A percentile compares a stretch with the other conserved stretches of the same genome.
Conservation (phyloP, 2,888 invertebrate genomes). For the Lordiphosa andalusiaca region DNA sequence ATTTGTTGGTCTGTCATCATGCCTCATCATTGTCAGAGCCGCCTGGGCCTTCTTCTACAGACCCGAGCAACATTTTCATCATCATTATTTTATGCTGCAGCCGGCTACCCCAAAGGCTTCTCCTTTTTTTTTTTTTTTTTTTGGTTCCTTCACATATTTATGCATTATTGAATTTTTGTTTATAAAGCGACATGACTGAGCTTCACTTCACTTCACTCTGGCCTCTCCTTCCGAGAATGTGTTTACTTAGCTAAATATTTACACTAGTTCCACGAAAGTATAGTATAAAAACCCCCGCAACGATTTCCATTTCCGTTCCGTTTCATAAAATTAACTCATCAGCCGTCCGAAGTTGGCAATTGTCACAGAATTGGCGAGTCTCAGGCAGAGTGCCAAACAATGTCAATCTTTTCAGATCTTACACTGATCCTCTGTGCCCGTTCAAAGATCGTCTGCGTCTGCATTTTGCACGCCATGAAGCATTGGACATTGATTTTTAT, state of each 20-base stretch:
- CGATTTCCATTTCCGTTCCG: slow-evolving; percentile 19
- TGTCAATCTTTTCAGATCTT: slow-evolving; percentile 46
- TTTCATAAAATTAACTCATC: slow-evolving; percentile 33
- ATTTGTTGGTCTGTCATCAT: slow-evolving; percentile 76
- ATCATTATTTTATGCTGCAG: slow-evolving; percentile 74
- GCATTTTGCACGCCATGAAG: slow-evolving; percentile 32
- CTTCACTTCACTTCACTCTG: slow-evolving; percentile 17
- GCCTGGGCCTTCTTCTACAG: slow-evolving; percentile 31
- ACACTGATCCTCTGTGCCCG: slow-evolving; percentile 34
- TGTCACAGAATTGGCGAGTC: slow-evolving; percentile 48
- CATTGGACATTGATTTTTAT: slow-evolving; percentile 71
- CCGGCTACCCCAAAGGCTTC: slow-evolving; percentile 39
- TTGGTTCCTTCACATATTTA: slow-evolving; percentile 36
- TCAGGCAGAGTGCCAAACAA: slow-evolving; percentile 53
- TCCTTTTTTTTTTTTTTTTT: slow-evolving; percentile 5
- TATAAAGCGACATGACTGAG: slow-evolving; percentile 59
- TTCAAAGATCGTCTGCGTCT: slow-evolving; percentile 7
- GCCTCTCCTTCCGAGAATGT: slow-evolving; percentile 56
- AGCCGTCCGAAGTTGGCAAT: slow-evolving; percentile 45
- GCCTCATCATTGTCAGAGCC: slow-evolving; percentile 74
- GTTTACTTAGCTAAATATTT: slow-evolving; percentile 40
- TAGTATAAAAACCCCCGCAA: slow-evolving; percentile 48
- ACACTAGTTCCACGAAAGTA: slow-evolving; percentile 44
- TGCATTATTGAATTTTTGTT: slow-evolving; percentile 75
- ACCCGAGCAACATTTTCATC: slow-evolving; percentile 75